Evolutionary conservation across 2,888 invertebrate species (phyloP).

Genomic region (Microctonus brassicae): DNA sequence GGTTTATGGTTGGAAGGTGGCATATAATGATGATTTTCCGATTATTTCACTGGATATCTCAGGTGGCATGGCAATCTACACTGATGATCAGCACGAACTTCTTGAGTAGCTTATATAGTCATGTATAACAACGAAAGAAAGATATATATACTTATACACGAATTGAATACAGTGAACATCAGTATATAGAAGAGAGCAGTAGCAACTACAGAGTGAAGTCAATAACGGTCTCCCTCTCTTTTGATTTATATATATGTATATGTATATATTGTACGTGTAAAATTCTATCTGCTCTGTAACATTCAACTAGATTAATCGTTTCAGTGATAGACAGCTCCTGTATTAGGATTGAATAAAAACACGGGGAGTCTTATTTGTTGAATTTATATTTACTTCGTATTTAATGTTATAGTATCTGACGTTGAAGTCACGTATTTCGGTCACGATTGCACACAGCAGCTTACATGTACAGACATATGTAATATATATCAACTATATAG

Average conservation of each 20-base stretch:
- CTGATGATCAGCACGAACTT: constrained; percentile 46
- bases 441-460: constrained; percentile 22
- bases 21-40: constrained; percentile 27
- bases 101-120: constrained; percentile 20
- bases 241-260: not conserved
- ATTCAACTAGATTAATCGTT: constrained; percentile 57
- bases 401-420: not conserved
- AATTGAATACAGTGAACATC: constrained; percentile 8
- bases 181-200: not conserved
- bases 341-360: constrained; percentile 37
- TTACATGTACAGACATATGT: no score
- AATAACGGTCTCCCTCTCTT: constrained; percentile 54
- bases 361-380: not conserved
- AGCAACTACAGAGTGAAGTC: constrained; percentile 36
- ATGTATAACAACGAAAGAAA: constrained; percentile 1
- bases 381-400: constrained; percentile 1
- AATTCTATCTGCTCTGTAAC: constrained; percentile 26
- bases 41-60: constrained; percentile 26
- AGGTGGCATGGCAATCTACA: constrained; percentile 41
- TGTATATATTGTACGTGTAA: no score
- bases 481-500: no score
- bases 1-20: constrained; percentile 20
- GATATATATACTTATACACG: not conserved
- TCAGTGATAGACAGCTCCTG: constrained; percentile 48
- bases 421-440: constrained; percentile 11